Percentiles rank a stretch among this genome's conserved stretches.
These are phyloP conservation scores for Tychaedon coryphoeus DNA, from an alignment of 2,113 vertebrate species.

Conservation along the genomic window DNA sequence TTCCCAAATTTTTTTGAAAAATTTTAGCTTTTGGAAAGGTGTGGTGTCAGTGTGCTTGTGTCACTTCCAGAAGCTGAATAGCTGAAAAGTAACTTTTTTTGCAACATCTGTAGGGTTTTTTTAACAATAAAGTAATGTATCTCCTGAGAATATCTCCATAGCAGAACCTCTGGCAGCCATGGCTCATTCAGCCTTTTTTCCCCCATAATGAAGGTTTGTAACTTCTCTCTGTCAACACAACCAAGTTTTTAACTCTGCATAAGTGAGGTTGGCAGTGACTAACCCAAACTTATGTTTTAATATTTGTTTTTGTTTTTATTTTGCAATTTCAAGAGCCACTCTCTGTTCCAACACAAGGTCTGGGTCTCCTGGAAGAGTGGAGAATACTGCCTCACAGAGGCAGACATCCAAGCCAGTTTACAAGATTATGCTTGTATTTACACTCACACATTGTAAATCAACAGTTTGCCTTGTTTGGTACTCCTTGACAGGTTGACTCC, in stretches of 20 bases:
- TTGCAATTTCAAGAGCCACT: not conserved
- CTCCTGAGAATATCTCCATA: not conserved
- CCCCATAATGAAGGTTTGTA: not conserved
- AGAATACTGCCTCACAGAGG: not conserved
- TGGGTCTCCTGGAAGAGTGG: not conserved
- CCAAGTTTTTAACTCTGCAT: not conserved
- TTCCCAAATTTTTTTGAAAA: not conserved
- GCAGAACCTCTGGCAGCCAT: not conserved
- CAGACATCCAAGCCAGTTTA: not conserved
- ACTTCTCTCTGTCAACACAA: not conserved
- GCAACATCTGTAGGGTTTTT: fast-evolving
- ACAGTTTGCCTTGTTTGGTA: not conserved
- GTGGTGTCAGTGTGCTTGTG: not conserved
- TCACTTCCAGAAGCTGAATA: not conserved
- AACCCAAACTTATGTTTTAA: no score
- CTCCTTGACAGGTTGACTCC: not conserved
- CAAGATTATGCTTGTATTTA: not conserved
- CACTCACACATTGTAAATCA: not conserved
- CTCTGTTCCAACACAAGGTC: not conserved
- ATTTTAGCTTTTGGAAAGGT: not conserved
- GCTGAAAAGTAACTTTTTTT: not conserved
- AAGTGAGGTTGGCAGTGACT: not conserved
- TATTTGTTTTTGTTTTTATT: not conserved
- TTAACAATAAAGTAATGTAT: not conserved
- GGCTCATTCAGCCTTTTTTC: not conserved